A percentile compares a stretch with the other conserved stretches of the same genome.
phyloP scores from a whole-genome alignment of 1,140 invertebrate species.

The Macrotrachela quadricornifera region DNA sequence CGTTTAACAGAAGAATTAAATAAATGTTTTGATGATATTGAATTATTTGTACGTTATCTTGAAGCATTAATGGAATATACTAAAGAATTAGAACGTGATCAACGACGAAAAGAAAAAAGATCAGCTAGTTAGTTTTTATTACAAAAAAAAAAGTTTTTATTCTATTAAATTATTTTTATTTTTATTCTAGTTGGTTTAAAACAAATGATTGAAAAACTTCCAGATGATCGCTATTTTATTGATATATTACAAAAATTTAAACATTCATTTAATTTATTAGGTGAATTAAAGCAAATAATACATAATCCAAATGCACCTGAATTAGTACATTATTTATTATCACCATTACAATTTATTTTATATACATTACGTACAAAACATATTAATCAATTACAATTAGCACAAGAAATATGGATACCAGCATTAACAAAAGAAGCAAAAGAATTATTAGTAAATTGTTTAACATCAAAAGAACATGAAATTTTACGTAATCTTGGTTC shows the following conservation, averaged over 20 bases:
- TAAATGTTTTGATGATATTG: slow-evolving; percentile 95
- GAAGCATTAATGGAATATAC: slow-evolving; percentile 86
- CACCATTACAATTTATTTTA: slow-evolving; percentile 79
- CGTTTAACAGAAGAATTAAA: slow-evolving; percentile 44
- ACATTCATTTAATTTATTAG: slow-evolving; percentile 83
- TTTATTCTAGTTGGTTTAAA: neutral
- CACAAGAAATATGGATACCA: slow-evolving; percentile 32
- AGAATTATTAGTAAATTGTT: slow-evolving; percentile 79
- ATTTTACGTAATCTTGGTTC: slow-evolving; percentile 86
- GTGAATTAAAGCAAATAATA: slow-evolving; percentile 82
- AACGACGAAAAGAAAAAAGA: slow-evolving; percentile 44
- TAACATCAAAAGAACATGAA: slow-evolving; percentile 91
- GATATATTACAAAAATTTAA: slow-evolving; percentile 99
- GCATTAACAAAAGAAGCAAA: slow-evolving; percentile 75
- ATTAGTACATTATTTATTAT: slow-evolving; percentile 91
- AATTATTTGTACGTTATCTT: slow-evolving; percentile 84
- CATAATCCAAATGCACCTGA: slow-evolving; percentile 97
- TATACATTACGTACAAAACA: slow-evolving; percentile 32
- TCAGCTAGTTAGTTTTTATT: neutral
- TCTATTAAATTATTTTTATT: neutral
- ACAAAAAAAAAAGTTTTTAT: neutral
- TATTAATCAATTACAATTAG: neutral
- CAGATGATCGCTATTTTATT: slow-evolving; percentile 77
- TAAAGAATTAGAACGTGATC: slow-evolving; percentile 52
- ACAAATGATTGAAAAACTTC: slow-evolving; percentile 64